Evolutionary conservation across 2,888 invertebrate species (phyloP).

Genomic region (Zaprionus bogoriensis): DNA sequence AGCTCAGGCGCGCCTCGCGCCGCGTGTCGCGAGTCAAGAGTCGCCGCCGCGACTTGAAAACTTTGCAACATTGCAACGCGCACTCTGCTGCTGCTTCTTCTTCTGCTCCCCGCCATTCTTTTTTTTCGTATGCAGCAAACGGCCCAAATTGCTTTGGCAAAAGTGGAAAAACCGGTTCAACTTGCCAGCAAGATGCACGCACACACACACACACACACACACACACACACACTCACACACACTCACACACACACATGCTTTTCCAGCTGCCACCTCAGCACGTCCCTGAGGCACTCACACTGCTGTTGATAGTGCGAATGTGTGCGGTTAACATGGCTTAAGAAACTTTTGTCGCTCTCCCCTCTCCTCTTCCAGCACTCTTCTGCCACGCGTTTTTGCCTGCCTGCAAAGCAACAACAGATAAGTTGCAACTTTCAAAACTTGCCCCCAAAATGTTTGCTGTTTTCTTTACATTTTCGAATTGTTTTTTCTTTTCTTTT

Average conservation of each 20-base stretch:
- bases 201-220: conserved; percentile 17
- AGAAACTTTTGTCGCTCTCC: conserved; percentile 64
- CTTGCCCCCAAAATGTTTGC: conserved; percentile 69
- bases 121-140: conserved; percentile 51
- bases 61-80: conserved; percentile 51
- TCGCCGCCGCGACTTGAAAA: conserved; percentile 43
- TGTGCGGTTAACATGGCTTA: conserved; percentile 78
- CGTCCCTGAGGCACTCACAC: neutral
- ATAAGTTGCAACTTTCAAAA: conserved; percentile 79
- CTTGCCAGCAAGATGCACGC: conserved; percentile 59
- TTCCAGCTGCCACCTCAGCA: neutral
- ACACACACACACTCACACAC: conserved; percentile 12
- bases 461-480: conserved; percentile 62
- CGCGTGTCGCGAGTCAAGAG: conserved; percentile 32
- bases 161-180: conserved; percentile 77
- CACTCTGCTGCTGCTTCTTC: too few species aligned
- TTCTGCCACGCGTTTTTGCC: conserved; percentile 1
- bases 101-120: too few species aligned
- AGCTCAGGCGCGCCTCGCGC: neutral
- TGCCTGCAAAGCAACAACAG: conserved; percentile 60
- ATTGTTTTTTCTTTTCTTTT: conserved; percentile 34
- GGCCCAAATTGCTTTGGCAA: conserved; percentile 76
- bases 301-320: conserved; percentile 64
- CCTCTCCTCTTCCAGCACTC: accelerated
- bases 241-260: conserved; percentile 5